Base-by-base conservation (phyloP, 2,888 invertebrate genomes). In the Andrena marginata region DNA sequence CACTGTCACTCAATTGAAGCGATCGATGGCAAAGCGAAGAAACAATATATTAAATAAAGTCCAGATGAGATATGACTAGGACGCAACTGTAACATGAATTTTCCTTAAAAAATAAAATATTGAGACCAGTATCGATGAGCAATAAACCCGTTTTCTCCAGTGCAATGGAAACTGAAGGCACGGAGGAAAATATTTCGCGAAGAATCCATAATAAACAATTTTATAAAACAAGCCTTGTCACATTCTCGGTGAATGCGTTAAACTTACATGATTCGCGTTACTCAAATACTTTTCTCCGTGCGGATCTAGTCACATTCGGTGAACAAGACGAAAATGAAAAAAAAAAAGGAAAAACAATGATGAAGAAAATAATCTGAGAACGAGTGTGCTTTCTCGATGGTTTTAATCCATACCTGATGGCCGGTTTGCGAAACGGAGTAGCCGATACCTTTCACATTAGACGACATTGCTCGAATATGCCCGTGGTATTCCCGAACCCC, bases 331-430 rank as follows among this genome's bases (percentile, higher is more conserved):
- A 23, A 59, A 65, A 48, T n/a, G 20, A 65, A 72, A n/a, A 79
- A 73, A 26, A 29, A 48, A 74, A 68, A 62, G 51, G 72, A 54
- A 79, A 84, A 69, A 84, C 80, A 87, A 54, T 87, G 54, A 89
- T 78, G 68, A 79, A 82, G 64, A 72, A 60, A 33, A 63, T 83
- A 79, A 75, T 81, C 56, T 69, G 73, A 71, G 63, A 80, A 77
- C 72, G 80, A 81, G 70, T 71, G 77, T 29, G 74, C 62, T 84
- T 62, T 69, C 80, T 69, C 76, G 80, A 76, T 75, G 51, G 63
- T 77, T 77, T 90, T 20, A 56, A 56, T 56, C 90, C 93, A 93
- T 93, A 94, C 93, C 93, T 93, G 92, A 88, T 87, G 85, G 80
- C 84, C 85, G 87, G 84, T 90, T 87, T 90, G 86, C 89, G 86